A percentile compares a stretch with the other conserved stretches of the same genome.
Conservation (phyloP, 2,888 invertebrate species). For the Operophtera brumata region DNA sequence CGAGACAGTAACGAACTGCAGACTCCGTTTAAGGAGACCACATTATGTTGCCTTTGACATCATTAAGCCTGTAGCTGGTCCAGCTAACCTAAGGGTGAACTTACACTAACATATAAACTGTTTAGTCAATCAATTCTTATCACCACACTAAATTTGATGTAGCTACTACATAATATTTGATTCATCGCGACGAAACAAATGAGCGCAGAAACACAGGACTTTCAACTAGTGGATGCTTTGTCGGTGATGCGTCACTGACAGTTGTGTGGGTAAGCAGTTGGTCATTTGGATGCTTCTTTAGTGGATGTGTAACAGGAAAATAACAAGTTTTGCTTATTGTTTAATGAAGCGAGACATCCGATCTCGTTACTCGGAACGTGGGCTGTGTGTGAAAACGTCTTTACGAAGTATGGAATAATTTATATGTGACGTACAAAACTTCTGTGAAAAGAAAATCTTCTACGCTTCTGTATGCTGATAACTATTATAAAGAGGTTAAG, state of each 20-base stretch:
- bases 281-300: slow-evolving; percentile 4
- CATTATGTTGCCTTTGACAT: slow-evolving; percentile 76
- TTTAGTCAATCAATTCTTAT: neutral
- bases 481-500: too few species aligned
- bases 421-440: slow-evolving; percentile 13
- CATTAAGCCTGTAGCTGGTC: slow-evolving; percentile 57
- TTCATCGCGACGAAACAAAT: too few species aligned
- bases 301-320: slow-evolving; percentile 36
- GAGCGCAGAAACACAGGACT: too few species aligned
- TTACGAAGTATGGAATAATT: slow-evolving; percentile 14
- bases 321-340: slow-evolving; percentile 45
- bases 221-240: neutral
- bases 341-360: slow-evolving; percentile 37
- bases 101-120: slow-evolving; percentile 4
- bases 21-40: slow-evolving; percentile 64
- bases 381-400: slow-evolving; percentile 30
- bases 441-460: too few species aligned
- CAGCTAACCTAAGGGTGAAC: slow-evolving; percentile 23
- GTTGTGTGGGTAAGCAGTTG: neutral
- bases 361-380: slow-evolving; percentile 34
- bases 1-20: slow-evolving; percentile 71
- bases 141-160: too few species aligned
- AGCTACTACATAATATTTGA: too few species aligned
- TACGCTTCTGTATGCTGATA: too few species aligned
- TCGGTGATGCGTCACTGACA: neutral